These are phyloP conservation scores for Archips crataeganus DNA, from an alignment of 2,888 invertebrate species.

Conservation along the genomic window DNA sequence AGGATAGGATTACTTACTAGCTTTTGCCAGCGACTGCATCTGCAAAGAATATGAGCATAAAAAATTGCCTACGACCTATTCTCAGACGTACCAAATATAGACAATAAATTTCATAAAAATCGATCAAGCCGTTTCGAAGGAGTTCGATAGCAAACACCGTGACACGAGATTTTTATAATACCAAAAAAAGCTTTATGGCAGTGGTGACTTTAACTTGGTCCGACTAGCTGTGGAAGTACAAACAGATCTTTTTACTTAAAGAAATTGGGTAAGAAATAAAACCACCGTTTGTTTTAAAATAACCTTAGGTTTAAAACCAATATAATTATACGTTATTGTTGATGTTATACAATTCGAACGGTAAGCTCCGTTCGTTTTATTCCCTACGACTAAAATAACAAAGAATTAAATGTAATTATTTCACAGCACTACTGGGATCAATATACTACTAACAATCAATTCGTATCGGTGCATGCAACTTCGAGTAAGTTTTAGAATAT, in stretches of 20 bases:
- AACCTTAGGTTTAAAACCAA: conserved; percentile 42
- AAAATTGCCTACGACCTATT: too few species aligned
- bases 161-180: too few species aligned
- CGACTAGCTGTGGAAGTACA: too few species aligned
- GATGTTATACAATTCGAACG: conserved; percentile 27
- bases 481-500: not conserved
- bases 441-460: conserved; percentile 2
- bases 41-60: too few species aligned
- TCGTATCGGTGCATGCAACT: not conserved
- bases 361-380: conserved; percentile 8
- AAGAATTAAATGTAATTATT: conserved; percentile 23
- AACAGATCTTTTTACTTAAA: not conserved
- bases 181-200: too few species aligned
- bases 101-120: too few species aligned
- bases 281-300: conserved; percentile 16
- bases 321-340: conserved; percentile 33
- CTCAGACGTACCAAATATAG: too few species aligned
- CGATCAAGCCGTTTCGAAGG: too few species aligned
- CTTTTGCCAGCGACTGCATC: too few species aligned
- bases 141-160: too few species aligned
- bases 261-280: conserved; percentile 25
- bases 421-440: conserved; percentile 24
- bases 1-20: too few species aligned
- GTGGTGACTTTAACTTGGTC: too few species aligned
- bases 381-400: conserved; percentile 36